Percentiles rank a stretch among this genome's conserved stretches.
phyloP scores from a whole-genome alignment of 2,113 vertebrate species.

The Arvicanthis niloticus region DNA sequence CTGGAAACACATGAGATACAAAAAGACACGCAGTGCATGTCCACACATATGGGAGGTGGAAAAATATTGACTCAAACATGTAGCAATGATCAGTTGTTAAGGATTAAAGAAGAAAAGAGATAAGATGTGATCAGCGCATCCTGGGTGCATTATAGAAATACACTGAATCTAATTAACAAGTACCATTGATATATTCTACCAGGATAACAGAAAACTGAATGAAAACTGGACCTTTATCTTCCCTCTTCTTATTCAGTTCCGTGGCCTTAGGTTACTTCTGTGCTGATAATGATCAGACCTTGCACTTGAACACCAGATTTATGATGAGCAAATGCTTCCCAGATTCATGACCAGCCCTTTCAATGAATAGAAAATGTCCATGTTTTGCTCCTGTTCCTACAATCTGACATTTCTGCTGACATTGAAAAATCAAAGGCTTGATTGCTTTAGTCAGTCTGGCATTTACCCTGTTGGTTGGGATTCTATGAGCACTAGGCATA shows the following conservation, averaged over 20 bases:
- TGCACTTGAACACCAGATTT: background rate
- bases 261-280: accelerated
- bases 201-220: background rate
- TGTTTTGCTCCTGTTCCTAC: background rate
- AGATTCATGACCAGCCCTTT: background rate
- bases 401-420: background rate
- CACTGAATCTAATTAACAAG: background rate
- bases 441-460: background rate
- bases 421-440: background rate
- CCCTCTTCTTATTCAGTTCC: background rate
- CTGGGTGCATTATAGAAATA: background rate
- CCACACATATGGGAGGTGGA: background rate
- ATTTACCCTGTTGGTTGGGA: background rate
- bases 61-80: background rate
- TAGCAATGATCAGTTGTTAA: background rate
- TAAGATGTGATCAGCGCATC: background rate
- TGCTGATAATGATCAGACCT: background rate
- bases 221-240: background rate
- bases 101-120: background rate
- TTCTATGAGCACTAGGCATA: background rate
- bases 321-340: background rate
- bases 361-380: background rate
- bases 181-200: background rate
- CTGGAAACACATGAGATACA: background rate
- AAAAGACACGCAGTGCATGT: background rate